Percentiles rank a stretch among this genome's conserved stretches.
These are phyloP conservation scores for Tangachromis dhanisi DNA, from an alignment of 2,113 vertebrate genomes.

Conservation along the genomic window DNA sequence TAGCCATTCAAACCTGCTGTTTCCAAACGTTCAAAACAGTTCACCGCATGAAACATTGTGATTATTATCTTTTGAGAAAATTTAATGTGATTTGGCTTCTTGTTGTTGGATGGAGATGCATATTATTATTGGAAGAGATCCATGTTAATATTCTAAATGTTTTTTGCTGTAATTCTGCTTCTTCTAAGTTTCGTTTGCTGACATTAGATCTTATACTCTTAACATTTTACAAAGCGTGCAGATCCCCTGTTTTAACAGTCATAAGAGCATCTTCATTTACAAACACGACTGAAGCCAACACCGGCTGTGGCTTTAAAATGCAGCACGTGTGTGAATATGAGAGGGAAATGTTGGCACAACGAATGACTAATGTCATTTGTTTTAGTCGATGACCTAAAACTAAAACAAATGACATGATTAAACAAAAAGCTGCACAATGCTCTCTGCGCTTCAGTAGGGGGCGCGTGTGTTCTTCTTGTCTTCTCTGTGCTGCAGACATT, in stretches of 20 bases:
- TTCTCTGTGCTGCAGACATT: not conserved
- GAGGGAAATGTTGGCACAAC: not conserved
- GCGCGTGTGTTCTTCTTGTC: not conserved
- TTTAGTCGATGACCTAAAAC: not conserved
- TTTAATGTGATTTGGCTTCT: not conserved
- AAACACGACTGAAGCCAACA: not conserved
- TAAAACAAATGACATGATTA: not conserved
- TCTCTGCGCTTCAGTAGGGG: not conserved
- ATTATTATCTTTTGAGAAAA: not conserved
- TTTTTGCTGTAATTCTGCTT: not conserved
- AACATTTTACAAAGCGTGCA: not conserved
- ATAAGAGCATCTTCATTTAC: not conserved
- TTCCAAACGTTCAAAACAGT: not conserved
- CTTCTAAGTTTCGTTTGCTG: not conserved
- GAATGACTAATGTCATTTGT: not conserved
- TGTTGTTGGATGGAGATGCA: not conserved
- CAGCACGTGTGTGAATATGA: not conserved
- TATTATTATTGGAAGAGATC: not conserved
- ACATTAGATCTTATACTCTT: not conserved
- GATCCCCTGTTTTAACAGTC: not conserved
- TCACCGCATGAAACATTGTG: not conserved
- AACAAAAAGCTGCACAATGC: not conserved
- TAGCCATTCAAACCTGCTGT: not conserved
- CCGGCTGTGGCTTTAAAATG: fast-evolving
- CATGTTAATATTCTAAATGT: not conserved